phyloP scores from a whole-genome alignment of 2,888 invertebrate species.

The Tenodera sinensis region DNA sequence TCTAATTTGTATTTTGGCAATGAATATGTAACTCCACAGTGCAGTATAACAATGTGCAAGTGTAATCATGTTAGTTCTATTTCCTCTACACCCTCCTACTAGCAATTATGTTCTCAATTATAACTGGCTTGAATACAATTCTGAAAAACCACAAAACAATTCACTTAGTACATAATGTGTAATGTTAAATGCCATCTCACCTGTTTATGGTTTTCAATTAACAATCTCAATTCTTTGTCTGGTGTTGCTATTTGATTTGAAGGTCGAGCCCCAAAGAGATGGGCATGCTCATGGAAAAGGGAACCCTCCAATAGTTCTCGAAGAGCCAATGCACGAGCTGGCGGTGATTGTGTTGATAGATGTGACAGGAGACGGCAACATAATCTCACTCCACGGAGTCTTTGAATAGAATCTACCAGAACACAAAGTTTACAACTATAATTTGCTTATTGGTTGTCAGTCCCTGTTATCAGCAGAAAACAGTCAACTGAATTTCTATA shows the following conservation, averaged over 20 bases:
- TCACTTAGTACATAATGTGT: not conserved
- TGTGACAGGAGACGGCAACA: slow-evolving; percentile 61
- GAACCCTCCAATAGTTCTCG: slow-evolving; percentile 70
- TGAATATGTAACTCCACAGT: no score
- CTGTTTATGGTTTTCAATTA: slow-evolving; percentile 75
- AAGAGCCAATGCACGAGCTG: slow-evolving; percentile 68
- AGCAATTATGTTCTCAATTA: no score
- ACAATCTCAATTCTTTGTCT: slow-evolving; percentile 43
- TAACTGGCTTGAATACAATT: no score
- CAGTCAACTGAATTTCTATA: no score
- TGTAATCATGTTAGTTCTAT: no score
- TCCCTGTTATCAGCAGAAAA: no score
- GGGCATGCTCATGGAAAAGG: slow-evolving; percentile 59
- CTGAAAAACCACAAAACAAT: no score
- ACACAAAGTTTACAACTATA: not conserved
- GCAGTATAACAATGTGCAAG: no score
- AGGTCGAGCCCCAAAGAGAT: slow-evolving; percentile 62
- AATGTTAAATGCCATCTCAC: slow-evolving; percentile 44
- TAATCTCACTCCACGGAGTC: slow-evolving; percentile 59
- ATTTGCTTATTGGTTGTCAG: no score
- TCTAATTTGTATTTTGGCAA: no score
- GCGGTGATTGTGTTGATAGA: slow-evolving; percentile 62
- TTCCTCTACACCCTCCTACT: no score
- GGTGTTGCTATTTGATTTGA: slow-evolving; percentile 1
- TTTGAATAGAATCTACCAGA: not conserved